phyloP scores from a whole-genome alignment of 2,888 invertebrate species.

The Trachelus tabidus region DNA sequence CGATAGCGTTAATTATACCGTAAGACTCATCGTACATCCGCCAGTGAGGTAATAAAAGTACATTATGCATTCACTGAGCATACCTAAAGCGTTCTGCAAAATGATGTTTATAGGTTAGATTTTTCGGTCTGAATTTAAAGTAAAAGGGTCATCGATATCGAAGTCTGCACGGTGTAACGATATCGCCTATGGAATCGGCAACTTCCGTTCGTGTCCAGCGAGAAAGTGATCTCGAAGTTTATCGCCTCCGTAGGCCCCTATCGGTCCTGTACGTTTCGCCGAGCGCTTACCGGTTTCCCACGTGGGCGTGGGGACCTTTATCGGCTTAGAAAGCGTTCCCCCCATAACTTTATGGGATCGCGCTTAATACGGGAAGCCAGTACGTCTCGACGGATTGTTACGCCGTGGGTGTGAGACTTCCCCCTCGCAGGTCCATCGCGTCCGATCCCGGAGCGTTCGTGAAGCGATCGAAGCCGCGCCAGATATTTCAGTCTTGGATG shows the following conservation, averaged over 20 bases:
- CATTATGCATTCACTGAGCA: too few species aligned
- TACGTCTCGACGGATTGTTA: not conserved
- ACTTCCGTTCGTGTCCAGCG: not conserved
- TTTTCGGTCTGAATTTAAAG: not conserved
- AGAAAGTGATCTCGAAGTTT: not conserved
- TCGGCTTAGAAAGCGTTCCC: conserved; percentile 7
- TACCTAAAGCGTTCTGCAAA: too few species aligned
- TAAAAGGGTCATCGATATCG: not conserved
- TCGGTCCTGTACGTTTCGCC: not conserved
- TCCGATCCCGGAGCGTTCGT: not conserved
- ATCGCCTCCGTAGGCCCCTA: not conserved
- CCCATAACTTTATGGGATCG: not conserved
- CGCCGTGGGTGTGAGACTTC: not conserved
- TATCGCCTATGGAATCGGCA: not conserved
- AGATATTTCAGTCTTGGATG: not conserved
- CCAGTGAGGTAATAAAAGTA: too few species aligned
- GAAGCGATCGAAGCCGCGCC: not conserved
- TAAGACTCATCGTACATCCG: not conserved
- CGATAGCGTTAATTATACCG: not conserved
- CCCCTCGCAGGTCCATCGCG: not conserved
- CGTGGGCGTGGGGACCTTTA: conserved; percentile 4
- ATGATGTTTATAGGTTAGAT: not conserved
- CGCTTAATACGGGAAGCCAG: not conserved
- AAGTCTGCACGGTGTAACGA: not conserved
- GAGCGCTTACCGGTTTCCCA: conserved; percentile 1